Conservation (phyloP, 2,113 vertebrate species). For the Ochotona curzoniae region DNA sequence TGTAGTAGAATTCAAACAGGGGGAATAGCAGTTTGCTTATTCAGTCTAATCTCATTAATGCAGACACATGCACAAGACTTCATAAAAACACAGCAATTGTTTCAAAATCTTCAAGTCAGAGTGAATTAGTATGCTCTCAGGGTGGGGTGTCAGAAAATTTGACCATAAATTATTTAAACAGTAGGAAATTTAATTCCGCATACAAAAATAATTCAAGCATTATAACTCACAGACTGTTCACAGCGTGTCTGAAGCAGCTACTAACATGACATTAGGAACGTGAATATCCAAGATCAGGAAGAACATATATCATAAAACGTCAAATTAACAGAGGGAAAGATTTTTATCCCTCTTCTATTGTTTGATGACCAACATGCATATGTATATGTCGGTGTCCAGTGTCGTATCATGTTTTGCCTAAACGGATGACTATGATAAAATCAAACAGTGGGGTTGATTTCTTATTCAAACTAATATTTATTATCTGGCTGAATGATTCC, state of each 20-base stretch:
- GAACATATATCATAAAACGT: not conserved
- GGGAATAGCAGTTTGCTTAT: not conserved
- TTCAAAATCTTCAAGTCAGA: not conserved
- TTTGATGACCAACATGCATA: not conserved
- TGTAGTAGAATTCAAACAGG: not conserved
- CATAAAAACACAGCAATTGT: not conserved
- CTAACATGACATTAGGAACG: not conserved
- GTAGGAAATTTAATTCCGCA: not conserved
- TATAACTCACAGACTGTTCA: not conserved
- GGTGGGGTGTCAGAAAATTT: not conserved
- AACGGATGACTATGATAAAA: not conserved
- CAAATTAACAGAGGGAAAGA: not conserved
- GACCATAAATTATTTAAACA: not conserved
- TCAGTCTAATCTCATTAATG: not conserved
- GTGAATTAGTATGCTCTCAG: not conserved
- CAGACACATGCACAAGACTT: not conserved
- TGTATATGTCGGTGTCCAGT: not conserved
- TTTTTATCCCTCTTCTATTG: not conserved
- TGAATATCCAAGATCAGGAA: not conserved
- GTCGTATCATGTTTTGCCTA: not conserved
- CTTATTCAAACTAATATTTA: not conserved
- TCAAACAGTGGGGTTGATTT: not conserved
- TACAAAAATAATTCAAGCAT: not conserved
- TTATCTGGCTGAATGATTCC: not conserved
- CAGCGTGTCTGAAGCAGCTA: not conserved